Evolutionary conservation across 2,113 vertebrate species (phyloP).

Genomic region (Poecilia latipinna): DNA sequence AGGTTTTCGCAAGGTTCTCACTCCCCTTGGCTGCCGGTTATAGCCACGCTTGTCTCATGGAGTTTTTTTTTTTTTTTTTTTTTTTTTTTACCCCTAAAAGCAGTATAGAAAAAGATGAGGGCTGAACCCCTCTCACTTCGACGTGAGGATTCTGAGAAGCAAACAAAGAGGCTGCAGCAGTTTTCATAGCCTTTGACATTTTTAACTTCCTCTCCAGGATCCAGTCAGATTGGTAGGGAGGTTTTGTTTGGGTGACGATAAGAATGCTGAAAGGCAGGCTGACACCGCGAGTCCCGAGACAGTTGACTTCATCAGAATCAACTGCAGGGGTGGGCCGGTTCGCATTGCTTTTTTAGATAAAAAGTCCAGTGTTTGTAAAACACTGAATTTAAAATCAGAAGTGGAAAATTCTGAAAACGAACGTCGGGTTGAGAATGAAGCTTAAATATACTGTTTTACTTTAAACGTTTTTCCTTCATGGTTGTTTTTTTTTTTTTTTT

Average conservation of each 20-base stretch:
- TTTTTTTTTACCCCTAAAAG: conserved; percentile 64
- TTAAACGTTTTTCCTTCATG: not conserved
- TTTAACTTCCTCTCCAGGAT: conserved; percentile 70
- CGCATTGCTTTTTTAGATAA: conserved; percentile 28
- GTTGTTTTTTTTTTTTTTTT: not conserved
- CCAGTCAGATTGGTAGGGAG: conserved; percentile 65
- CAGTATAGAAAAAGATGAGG: conserved; percentile 40
- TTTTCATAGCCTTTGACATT: conserved; percentile 74
- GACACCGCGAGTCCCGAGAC: conserved; percentile 64
- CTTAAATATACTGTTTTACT: not conserved
- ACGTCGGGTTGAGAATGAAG: not conserved
- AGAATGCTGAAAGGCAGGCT: conserved; percentile 66
- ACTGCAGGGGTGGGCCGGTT: conserved; percentile 56
- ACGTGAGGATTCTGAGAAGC: conserved; percentile 67
- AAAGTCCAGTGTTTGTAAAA: conserved; percentile 6
- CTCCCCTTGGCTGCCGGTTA: conserved; percentile 59
- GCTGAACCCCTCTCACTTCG: conserved; percentile 41
- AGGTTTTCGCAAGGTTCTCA: conserved; percentile 61
- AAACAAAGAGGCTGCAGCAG: conserved; percentile 64
- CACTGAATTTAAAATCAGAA: not conserved
- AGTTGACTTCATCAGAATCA: conserved; percentile 64
- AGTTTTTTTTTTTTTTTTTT: conserved; percentile 72
- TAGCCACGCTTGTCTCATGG: conserved; percentile 58
- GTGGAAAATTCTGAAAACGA: not conserved
- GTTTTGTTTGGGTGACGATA: conserved; percentile 70